Conservation (phyloP, 2,888 invertebrate genomes). For the Sarcophaga variegata region DNA sequence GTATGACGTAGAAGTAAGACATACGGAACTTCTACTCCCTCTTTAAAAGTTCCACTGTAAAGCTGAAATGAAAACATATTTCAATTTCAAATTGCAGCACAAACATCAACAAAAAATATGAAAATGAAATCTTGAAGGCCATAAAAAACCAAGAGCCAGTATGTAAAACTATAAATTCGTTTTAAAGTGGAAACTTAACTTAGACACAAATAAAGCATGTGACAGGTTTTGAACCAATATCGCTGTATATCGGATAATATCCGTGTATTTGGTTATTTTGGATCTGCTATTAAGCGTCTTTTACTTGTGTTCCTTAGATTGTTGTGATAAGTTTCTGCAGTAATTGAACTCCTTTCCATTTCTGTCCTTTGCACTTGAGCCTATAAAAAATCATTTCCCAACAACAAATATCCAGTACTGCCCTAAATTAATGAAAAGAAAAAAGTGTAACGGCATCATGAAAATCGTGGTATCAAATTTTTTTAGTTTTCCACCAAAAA, state of each 20-base stretch:
- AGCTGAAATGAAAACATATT: constrained; percentile 16
- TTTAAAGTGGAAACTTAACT: too few relatives aligned
- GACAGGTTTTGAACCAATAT: too few relatives aligned
- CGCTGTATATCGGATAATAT: too few relatives aligned
- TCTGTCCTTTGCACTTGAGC: neutral
- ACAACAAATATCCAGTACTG: neutral
- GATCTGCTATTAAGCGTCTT: too few relatives aligned
- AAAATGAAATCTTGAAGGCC: constrained; percentile 13
- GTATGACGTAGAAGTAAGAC: too few relatives aligned
- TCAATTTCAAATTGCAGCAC: constrained; percentile 57
- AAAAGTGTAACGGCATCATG: neutral
- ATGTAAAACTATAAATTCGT: too few relatives aligned
- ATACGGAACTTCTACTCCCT: too few relatives aligned
- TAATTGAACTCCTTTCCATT: neutral
- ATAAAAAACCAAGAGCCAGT: too few relatives aligned
- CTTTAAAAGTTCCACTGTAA: too few relatives aligned
- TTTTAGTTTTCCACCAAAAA: constrained; percentile 45
- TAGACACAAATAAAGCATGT: too few relatives aligned
- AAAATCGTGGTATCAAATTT: constrained; percentile 8
- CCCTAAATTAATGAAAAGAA: neutral
- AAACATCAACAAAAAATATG: neutral
- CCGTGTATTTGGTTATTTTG: too few relatives aligned
- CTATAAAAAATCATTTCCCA: constrained; percentile 52
- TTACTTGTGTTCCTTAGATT: too few relatives aligned
- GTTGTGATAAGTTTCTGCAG: neutral